A percentile compares a stretch with the other conserved stretches of the same genome.
These are phyloP conservation scores for Pterocles gutturalis DNA, from an alignment of 2,113 vertebrate genomes.

Conservation along the genomic window DNA sequence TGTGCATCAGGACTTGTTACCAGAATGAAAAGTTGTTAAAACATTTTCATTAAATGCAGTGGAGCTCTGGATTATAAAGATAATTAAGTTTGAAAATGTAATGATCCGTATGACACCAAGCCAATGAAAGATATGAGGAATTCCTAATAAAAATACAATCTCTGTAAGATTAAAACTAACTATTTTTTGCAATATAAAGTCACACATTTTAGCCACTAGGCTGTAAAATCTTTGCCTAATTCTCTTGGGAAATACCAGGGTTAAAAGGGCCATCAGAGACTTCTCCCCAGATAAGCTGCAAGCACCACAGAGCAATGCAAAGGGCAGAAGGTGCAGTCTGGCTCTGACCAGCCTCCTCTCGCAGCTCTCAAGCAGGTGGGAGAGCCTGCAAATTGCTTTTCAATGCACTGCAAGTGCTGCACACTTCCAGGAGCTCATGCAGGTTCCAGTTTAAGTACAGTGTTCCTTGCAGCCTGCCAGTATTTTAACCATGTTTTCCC, in stretches of 20 bases:
- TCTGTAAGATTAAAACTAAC: constrained; percentile 25
- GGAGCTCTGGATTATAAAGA: constrained; percentile 34
- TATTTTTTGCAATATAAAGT: constrained; percentile 16
- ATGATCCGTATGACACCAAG: background rate
- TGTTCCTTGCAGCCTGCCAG: background rate
- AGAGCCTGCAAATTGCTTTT: background rate
- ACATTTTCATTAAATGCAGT: constrained; percentile 46
- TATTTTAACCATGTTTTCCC: background rate
- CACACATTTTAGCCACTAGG: background rate
- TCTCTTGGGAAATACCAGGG: background rate
- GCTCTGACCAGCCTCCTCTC: background rate
- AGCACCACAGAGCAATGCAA: background rate
- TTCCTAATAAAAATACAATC: constrained; percentile 32
- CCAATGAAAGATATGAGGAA: constrained; percentile 7
- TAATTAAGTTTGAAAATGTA: constrained; percentile 63
- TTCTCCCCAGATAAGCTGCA: background rate
- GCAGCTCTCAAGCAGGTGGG: accelerated
- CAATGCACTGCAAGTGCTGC: accelerated
- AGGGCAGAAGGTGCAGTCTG: background rate
- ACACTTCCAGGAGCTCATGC: accelerated
- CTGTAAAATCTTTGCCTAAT: background rate
- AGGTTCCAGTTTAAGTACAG: background rate
- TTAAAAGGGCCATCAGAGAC: background rate
- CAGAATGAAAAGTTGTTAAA: constrained; percentile 19
- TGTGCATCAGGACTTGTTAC: background rate